Base-by-base conservation (phyloP, 2,888 invertebrate species). In the Rhaphigaster nebulosa region DNA sequence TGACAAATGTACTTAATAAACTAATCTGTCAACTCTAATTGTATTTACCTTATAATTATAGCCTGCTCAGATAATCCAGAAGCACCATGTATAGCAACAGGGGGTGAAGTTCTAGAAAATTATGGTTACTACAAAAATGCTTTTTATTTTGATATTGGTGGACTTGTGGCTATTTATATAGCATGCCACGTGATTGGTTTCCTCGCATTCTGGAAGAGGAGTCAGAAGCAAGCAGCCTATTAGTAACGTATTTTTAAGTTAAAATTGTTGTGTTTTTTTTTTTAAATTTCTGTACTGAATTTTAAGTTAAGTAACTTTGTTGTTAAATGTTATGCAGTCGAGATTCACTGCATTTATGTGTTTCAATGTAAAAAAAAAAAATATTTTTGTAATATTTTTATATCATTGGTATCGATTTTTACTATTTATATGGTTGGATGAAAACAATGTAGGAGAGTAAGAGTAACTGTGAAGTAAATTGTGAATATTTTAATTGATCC, bases 21-120 rank as follows among this genome's bases (percentile, higher is more conserved):
- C 29, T 29, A 29, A 29, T 29, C 15, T 23, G 20, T 20, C 6
- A 76, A 20, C 12, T 34, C 20, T 76, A 12, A 34, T 13, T 70
- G 34, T 70, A 4, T 70, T 70, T 34, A 15, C 13, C 18, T 91
- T 91, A 91, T 91, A 91, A 91, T 93, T 93, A 13, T 92, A 95
- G 96, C 95, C 87, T 97, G 96, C 92, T 94, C 95, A 0, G 93
- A 94, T 60, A 94, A 95, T 87, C 94, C 94, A 0, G 95, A 95
- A 0, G 94, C 95, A 92, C 96, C 96, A 0, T 96, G 97, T 92
- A 94, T 96, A 13, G 94, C 94, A 92, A 95, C 95, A 20, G 96
- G 96, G 0, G 92, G 94, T 0, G 96, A 95, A 90, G 96, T 96
- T 0, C 93, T 97, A n/a, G 94, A 94, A 45, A 94, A 94, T 92